phyloP scores from a whole-genome alignment of 2,113 vertebrate species.

The Lepisosteus osseus region DNA sequence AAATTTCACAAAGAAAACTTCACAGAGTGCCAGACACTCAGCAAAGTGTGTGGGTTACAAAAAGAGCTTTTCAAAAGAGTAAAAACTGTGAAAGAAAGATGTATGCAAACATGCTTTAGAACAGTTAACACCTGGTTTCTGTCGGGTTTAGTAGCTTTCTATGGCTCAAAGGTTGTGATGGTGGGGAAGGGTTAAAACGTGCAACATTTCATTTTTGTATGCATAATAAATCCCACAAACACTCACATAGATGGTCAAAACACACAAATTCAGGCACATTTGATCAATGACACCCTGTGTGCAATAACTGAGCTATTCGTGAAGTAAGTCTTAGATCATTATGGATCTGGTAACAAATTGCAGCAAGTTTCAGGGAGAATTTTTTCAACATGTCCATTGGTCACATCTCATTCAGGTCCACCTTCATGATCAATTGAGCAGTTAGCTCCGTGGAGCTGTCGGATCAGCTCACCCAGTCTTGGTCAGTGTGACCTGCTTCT shows the following conservation, averaged over 20 bases:
- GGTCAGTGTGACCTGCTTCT: no score
- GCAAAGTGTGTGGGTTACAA: no score
- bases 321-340: conserved; percentile 3
- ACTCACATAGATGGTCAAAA: neutral
- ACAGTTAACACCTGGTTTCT: no score
- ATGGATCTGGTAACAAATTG: conserved; percentile 4
- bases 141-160: no score
- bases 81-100: no score
- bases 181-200: conserved; percentile 3
- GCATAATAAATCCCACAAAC: conserved; percentile 17
- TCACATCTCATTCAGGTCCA: conserved; percentile 1
- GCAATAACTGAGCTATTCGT: conserved; percentile 23
- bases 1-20: no score
- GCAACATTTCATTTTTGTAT: neutral
- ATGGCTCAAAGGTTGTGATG: no score
- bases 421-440: conserved; percentile 10
- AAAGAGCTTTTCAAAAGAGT: no score
- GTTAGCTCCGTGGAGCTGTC: neutral
- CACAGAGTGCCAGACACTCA: no score
- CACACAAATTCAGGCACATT: neutral
- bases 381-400: neutral
- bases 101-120: no score
- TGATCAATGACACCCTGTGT: conserved; percentile 24
- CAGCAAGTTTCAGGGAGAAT: neutral
- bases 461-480: no score